These are phyloP conservation scores for Serrognathus titanus DNA, from an alignment of 2,888 invertebrate genomes.

Conservation along the genomic window DNA sequence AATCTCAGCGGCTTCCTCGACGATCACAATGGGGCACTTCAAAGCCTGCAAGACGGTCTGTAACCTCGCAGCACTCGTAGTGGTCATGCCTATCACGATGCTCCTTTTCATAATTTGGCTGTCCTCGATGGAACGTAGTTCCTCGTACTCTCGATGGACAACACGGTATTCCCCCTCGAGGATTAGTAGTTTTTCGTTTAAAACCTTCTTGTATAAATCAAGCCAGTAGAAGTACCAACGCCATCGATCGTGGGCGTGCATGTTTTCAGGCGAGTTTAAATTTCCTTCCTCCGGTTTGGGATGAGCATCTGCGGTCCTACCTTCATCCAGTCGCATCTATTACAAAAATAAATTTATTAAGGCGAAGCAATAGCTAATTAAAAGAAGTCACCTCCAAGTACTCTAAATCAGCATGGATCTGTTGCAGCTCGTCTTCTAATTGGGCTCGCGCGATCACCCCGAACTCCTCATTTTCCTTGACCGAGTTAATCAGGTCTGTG, in stretches of 20 bases:
- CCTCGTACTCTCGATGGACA: slow-evolving; percentile 23
- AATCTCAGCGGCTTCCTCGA: slow-evolving; percentile 89
- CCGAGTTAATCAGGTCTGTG: too few relatives aligned
- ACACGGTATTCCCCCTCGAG: slow-evolving; percentile 28
- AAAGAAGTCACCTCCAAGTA: slow-evolving; percentile 34
- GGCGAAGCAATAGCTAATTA: background rate
- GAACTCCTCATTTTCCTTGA: too few relatives aligned
- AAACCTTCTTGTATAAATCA: slow-evolving; percentile 21
- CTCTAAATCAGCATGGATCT: slow-evolving; percentile 38
- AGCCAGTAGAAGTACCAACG: slow-evolving; percentile 41
- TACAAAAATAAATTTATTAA: background rate
- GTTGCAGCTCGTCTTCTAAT: slow-evolving; percentile 31
- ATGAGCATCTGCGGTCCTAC: background rate
- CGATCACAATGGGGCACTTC: slow-evolving; percentile 65
- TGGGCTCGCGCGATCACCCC: too few relatives aligned
- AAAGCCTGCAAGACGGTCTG: slow-evolving; percentile 60
- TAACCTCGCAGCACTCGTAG: slow-evolving; percentile 69
- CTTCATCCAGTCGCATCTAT: slow-evolving; percentile 19
- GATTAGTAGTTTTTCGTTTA: slow-evolving; percentile 25
- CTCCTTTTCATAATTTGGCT: slow-evolving; percentile 54
- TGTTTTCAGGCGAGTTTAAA: slow-evolving; percentile 28
- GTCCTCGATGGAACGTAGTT: slow-evolving; percentile 53
- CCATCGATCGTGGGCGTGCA: slow-evolving; percentile 38
- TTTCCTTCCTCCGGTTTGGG: slow-evolving; percentile 14
- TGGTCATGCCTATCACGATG: slow-evolving; percentile 71